Evolutionary conservation across 1,140 invertebrate species (phyloP).

Genomic region (Cryptotermes secundus): DNA sequence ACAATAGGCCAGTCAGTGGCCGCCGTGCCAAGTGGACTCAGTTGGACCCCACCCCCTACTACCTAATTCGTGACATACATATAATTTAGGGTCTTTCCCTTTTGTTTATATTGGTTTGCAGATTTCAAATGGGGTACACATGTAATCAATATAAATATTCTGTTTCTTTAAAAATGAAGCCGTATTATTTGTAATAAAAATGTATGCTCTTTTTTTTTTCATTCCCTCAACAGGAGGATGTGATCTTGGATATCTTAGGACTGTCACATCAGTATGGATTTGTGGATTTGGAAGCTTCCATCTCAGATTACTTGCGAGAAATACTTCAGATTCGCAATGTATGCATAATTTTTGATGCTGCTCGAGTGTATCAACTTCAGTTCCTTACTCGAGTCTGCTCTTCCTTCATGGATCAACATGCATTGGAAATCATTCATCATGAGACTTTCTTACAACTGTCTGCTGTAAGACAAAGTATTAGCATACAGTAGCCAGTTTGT

Average conservation of each 20-base stretch:
- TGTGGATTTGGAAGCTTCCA: slow-evolving; percentile 83
- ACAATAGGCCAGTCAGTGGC: too few species aligned
- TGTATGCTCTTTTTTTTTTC: slow-evolving; percentile 22
- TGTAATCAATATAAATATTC: too few species aligned
- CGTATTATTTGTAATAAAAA: too few species aligned
- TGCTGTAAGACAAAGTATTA: slow-evolving; percentile 59
- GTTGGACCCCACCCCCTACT: too few species aligned
- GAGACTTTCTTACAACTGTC: slow-evolving; percentile 84
- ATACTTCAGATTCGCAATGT: slow-evolving; percentile 86
- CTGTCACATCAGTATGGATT: slow-evolving; percentile 96
- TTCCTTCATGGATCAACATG: slow-evolving; percentile 85
- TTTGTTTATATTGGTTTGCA: too few species aligned
- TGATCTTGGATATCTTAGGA: slow-evolving; percentile 79
- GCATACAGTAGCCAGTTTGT: not conserved
- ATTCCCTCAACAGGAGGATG: slow-evolving; percentile 65
- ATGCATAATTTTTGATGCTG: slow-evolving; percentile 90
- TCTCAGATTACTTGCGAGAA: slow-evolving; percentile 90
- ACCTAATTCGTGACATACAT: too few species aligned
- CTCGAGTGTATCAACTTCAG: slow-evolving; percentile 69
- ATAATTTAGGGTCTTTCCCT: too few species aligned
- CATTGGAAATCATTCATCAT: slow-evolving; percentile 77
- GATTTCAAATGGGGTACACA: too few species aligned
- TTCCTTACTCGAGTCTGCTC: slow-evolving; percentile 63
- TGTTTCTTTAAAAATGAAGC: too few species aligned
- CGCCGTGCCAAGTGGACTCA: too few species aligned